A percentile compares a stretch with the other conserved stretches of the same genome.
These are phyloP conservation scores for Drosophila novamexicana DNA, from an alignment of 1,140 invertebrate genomes.

Conservation along the genomic window DNA sequence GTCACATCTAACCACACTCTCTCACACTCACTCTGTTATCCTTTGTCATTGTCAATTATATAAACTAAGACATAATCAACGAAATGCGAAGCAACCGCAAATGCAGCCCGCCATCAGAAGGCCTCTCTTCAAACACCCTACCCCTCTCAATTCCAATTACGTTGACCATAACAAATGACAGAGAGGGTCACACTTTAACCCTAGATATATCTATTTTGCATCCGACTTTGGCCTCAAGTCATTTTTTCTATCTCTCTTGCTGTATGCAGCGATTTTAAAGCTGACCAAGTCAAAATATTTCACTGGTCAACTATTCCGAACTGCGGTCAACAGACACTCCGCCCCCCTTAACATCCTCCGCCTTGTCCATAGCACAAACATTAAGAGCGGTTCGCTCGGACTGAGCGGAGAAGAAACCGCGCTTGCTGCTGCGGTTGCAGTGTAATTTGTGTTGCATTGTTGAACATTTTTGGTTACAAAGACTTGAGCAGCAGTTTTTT, in stretches of 20 bases:
- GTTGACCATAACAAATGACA: conserved; percentile 46
- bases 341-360: neutral
- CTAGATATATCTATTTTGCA: conserved; percentile 12
- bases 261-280: conserved; percentile 37
- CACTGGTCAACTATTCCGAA: conserved; percentile 74
- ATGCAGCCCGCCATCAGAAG: neutral
- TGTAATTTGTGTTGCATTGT: conserved; percentile 81
- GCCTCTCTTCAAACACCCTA: neutral
- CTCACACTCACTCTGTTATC: neutral
- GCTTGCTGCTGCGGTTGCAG: conserved; percentile 64
- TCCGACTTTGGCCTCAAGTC: conserved; percentile 27
- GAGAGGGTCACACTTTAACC: conserved; percentile 14
- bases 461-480: conserved; percentile 48
- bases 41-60: conserved; percentile 10
- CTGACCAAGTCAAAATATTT: conserved; percentile 77
- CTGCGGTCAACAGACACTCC: conserved; percentile 46
- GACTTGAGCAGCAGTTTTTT: conserved; percentile 36
- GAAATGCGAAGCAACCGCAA: neutral
- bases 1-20: neutral
- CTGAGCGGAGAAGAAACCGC: conserved; percentile 46
- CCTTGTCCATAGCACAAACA: neutral
- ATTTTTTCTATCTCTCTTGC: neutral
- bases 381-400: neutral
- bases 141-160: conserved; percentile 36
- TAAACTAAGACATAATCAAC: conserved; percentile 1